Evolutionary conservation across 2,888 invertebrate genomes (phyloP), one percentile per base, ranked within the genome.

Genomic region (Eupithecia centaureata): DNA sequence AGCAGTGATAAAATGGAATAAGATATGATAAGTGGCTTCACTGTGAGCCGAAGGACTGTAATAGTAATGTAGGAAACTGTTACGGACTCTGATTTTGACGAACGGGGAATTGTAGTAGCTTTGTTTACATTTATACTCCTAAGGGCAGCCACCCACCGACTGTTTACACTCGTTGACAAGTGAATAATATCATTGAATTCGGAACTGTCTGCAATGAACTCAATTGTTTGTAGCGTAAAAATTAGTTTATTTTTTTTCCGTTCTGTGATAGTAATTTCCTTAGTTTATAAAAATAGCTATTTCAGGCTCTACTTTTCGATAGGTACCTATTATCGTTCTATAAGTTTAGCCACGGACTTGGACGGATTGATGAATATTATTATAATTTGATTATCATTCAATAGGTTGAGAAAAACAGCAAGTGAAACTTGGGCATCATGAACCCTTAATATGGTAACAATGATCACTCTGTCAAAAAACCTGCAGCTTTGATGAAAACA

Each of bases 1-100:
- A 80, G 77, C 76, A 81, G 82, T 83, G 83, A 85, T 87, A 87
- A 84, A 86, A 86, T 81, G 77, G 83, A 84, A 82, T 83, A 78
- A 83, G 79, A 82, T 83, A 84, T 85, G 81, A 79, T 80, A 81
- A 81, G 77, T 74, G 73, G 70, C 70, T 63, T 67, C 67, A 58
- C 66, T 52, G 60, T 65, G 57, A 69, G 70, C 67, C 61, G 63
- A 67, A 70, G 54, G 64, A 68, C 65, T 58, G 70, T 70, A 73
- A 71, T 68, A 67, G 68, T 69, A n/a, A 69, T 71, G 67, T 73
- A 71, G 68, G 63, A 52, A 67, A 63, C 33, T 66, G 65, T 61
- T 59, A 66, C 67, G 65, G 33, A 51, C 57, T 61, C 58, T 60
- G 52, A 56, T 71, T 70, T 67, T 63, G 15, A 58, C 32, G 38